Conservation (phyloP, 2,888 invertebrate genomes). For the Tryphoninae sp. region DNA sequence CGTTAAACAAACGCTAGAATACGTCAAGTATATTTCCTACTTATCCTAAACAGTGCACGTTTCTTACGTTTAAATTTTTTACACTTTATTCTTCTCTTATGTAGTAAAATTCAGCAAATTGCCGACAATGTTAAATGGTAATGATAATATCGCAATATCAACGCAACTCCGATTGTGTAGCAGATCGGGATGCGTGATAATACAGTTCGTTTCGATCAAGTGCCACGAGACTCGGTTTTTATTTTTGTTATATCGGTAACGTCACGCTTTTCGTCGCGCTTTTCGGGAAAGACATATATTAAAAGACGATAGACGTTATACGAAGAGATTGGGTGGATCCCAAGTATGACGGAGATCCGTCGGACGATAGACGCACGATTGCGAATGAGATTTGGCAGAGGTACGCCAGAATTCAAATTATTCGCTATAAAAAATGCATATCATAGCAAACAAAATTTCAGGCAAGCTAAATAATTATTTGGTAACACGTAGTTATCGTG, state of each 20-base stretch:
- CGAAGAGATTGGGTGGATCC: conserved; percentile 41
- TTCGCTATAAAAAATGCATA: conserved; percentile 63
- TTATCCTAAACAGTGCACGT: conserved; percentile 66
- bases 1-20: conserved; percentile 63
- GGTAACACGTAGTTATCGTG: conserved; percentile 19
- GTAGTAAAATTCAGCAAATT: conserved; percentile 56
- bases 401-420: conserved; percentile 39
- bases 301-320: conserved; percentile 16
- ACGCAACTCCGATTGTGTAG: conserved; percentile 33
- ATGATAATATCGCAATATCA: conserved; percentile 55
- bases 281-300: conserved; percentile 7
- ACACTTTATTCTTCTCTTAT: conserved; percentile 55
- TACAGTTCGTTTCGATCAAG: conserved; percentile 20
- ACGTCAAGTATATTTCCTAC: conserved; percentile 64
- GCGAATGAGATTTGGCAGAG: conserved; percentile 15
- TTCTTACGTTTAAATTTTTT: conserved; percentile 54
- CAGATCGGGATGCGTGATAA: not conserved
- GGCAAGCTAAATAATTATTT: conserved; percentile 52
- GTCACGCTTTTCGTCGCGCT: conserved; percentile 14
- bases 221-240: conserved; percentile 7
- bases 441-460: conserved; percentile 61
- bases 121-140: conserved; percentile 61
- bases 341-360: conserved; percentile 50
- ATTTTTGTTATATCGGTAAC: conserved; percentile 10
- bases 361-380: conserved; percentile 33